A percentile compares a stretch with the other conserved stretches of the same genome.
Evolutionary conservation across 2,113 vertebrate species (phyloP).

Genomic region (Apus apus): DNA sequence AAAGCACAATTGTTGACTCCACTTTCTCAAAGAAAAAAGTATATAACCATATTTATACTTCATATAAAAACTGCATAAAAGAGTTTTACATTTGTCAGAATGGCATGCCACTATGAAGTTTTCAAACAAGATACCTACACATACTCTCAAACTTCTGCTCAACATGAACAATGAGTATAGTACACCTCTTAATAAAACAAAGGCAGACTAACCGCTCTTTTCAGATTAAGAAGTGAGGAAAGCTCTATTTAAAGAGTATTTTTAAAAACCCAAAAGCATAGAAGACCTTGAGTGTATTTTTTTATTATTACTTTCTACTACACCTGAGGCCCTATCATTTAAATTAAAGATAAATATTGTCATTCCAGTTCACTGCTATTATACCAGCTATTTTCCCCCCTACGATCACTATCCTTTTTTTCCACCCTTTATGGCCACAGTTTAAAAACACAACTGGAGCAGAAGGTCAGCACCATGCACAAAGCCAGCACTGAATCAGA

Average conservation of each 20-base stretch:
- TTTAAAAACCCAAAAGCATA: not conserved
- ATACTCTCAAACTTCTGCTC: not conserved
- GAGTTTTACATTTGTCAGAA: not conserved
- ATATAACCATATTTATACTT: not conserved
- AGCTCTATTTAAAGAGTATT: not conserved
- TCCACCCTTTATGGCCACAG: not conserved
- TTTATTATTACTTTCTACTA: not conserved
- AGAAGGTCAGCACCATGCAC: slow-evolving; percentile 34
- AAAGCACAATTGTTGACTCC: not conserved
- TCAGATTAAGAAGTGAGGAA: not conserved
- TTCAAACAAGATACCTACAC: not conserved
- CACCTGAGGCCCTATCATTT: not conserved
- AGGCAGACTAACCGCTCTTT: not conserved
- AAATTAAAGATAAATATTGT: slow-evolving; percentile 4
- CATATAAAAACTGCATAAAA: not conserved
- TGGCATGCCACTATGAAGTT: not conserved
- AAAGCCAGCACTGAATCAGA: slow-evolving; percentile 70
- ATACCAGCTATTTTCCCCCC: not conserved
- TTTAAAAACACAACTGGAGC: slow-evolving; percentile 63
- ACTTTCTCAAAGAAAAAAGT: not conserved
- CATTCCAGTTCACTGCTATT: slow-evolving; percentile 38
- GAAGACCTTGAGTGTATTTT: not conserved
- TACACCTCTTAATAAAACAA: not conserved
- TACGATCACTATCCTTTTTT: not conserved
- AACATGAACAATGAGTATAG: not conserved